Percentiles rank a stretch among this genome's conserved stretches.
phyloP scores from a whole-genome alignment of 53 echinoderm and acorn worm genomes.

The Stichopus horrens region DNA sequence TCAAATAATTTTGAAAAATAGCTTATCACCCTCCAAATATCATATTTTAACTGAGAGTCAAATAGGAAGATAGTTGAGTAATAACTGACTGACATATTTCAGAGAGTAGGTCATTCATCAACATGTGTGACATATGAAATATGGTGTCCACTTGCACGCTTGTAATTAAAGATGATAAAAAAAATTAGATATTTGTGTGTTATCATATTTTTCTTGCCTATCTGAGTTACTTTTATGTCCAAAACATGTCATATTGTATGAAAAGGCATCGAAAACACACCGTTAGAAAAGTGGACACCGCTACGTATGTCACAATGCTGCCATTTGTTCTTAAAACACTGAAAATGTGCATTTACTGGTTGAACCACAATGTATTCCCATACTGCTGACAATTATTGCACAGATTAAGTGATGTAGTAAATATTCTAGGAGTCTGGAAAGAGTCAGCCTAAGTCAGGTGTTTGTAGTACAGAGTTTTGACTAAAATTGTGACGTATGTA shows the following conservation, averaged over 20 bases:
- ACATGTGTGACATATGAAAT: background rate
- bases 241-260: background rate
- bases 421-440: background rate
- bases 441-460: background rate
- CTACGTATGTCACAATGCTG: background rate
- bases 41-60: no score
- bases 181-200: background rate
- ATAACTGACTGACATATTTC: no score
- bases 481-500: background rate
- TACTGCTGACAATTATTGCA: background rate
- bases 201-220: slow-evolving; percentile 12
- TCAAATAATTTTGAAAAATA: no score
- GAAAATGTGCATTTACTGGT: slow-evolving; percentile 8
- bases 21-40: no score
- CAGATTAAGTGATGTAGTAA: background rate
- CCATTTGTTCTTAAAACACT: background rate
- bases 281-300: background rate
- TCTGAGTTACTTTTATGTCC: slow-evolving; percentile 3
- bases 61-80: no score
- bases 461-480: background rate
- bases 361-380: background rate
- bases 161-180: background rate
- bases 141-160: background rate
- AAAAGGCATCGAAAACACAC: slow-evolving; percentile 9
- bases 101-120: no score